Evolutionary conservation across 2,113 vertebrate species (phyloP).

Genomic region (Phaetusa simplex): DNA sequence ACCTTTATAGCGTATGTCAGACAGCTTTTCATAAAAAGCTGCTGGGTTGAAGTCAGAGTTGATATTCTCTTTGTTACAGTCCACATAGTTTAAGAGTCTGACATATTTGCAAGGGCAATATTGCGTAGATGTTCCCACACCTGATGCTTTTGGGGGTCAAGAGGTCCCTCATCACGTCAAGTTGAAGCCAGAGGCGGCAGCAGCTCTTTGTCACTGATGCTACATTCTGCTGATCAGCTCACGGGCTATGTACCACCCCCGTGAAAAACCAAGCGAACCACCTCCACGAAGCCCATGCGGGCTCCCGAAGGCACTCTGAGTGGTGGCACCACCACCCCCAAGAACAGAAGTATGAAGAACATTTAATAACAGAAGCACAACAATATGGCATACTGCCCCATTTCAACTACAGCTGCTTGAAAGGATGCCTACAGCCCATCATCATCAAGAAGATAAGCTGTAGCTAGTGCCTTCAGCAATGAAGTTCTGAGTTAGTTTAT

Average conservation of each 20-base stretch:
- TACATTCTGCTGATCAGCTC: not conserved
- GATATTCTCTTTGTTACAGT: not conserved
- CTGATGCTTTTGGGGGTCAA: not conserved
- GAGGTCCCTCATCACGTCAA: not conserved
- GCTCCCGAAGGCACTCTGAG: not conserved
- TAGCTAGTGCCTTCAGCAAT: not conserved
- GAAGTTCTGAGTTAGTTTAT: not conserved
- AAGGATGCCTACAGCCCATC: not conserved
- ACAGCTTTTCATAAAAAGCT: slow-evolving; percentile 17
- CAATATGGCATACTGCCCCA: not conserved
- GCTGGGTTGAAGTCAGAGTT: not conserved
- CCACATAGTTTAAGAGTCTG: not conserved
- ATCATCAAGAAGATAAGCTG: not conserved
- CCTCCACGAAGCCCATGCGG: not conserved
- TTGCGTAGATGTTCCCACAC: not conserved
- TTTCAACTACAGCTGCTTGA: not conserved
- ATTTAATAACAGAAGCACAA: not conserved
- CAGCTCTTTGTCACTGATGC: not conserved
- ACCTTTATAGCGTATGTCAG: slow-evolving; percentile 27
- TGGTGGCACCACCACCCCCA: not conserved
- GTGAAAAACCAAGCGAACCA: not conserved
- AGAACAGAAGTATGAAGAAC: not conserved
- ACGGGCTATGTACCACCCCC: not conserved
- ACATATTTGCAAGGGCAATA: not conserved
- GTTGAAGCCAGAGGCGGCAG: not conserved